A percentile compares a stretch with the other conserved stretches of the same genome.
phyloP scores from a whole-genome alignment of 2,888 invertebrate genomes.

The Coecobrya sp. region DNA sequence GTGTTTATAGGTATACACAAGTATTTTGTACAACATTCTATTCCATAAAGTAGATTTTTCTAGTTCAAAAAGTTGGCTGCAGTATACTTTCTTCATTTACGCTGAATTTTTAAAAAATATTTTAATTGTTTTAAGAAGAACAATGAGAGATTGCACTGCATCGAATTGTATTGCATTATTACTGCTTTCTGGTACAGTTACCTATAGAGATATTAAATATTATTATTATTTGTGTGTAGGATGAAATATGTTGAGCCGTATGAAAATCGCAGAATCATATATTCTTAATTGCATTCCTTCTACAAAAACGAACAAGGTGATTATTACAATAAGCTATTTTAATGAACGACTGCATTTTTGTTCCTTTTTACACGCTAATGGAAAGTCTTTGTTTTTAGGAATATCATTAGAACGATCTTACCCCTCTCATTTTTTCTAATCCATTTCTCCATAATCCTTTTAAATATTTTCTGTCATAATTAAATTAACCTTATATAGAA shows the following conservation, averaged over 20 bases:
- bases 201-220: too few species aligned
- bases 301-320: slow-evolving; percentile 23
- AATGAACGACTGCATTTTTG: slow-evolving; percentile 21
- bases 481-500: slow-evolving; percentile 66
- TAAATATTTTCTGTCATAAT: slow-evolving; percentile 49
- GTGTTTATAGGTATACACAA: too few species aligned
- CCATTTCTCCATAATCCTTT: slow-evolving; percentile 37
- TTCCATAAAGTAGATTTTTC: background rate
- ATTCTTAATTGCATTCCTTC: slow-evolving; percentile 24
- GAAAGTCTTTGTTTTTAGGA: slow-evolving; percentile 31
- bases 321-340: slow-evolving; percentile 12
- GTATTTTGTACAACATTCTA: background rate
- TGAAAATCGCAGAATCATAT: background rate
- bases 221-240: background rate
- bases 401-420: slow-evolving; percentile 4
- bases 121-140: slow-evolving; percentile 26
- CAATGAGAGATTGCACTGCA: background rate
- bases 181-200: background rate
- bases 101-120: background rate
- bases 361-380: slow-evolving; percentile 1
- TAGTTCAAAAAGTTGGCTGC: slow-evolving; percentile 10
- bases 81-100: background rate
- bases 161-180: background rate
- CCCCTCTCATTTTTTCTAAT: background rate
- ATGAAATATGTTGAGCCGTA: background rate